Conservation (phyloP, 2,888 invertebrate species). For the Graphium colonna region DNA sequence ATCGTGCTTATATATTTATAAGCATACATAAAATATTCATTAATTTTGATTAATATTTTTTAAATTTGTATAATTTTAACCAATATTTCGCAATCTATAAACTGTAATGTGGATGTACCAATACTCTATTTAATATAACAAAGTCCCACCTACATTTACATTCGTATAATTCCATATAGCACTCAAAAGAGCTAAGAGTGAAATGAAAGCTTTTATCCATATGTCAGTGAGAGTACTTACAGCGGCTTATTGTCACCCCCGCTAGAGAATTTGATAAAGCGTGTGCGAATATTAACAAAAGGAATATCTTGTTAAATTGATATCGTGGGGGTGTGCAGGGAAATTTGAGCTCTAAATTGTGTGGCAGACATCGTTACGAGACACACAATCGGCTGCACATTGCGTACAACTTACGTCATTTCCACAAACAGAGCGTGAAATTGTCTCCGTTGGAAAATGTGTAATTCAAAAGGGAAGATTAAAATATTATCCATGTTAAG, state of each 20-base stretch:
- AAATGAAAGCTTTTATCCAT: slow-evolving; percentile 81
- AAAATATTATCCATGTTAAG: slow-evolving; percentile 82
- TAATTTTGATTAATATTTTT: no score
- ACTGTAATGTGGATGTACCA: not conserved
- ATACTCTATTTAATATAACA: not conserved
- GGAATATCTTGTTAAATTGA: slow-evolving; percentile 81
- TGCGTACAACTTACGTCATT: slow-evolving; percentile 53
- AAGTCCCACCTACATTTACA: slow-evolving; percentile 31
- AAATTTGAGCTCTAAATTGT: slow-evolving; percentile 46
- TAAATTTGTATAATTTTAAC: no score
- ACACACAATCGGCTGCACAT: slow-evolving; percentile 48
- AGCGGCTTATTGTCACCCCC: slow-evolving; percentile 80
- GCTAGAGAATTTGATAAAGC: slow-evolving; percentile 80
- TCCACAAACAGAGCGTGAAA: slow-evolving; percentile 63
- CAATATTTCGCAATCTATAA: no score
- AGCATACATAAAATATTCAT: no score
- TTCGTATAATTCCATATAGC: slow-evolving; percentile 40
- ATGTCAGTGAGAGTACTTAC: slow-evolving; percentile 79
- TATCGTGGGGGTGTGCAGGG: slow-evolving; percentile 52
- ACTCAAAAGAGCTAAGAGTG: slow-evolving; percentile 76
- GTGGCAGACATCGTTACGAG: slow-evolving; percentile 30
- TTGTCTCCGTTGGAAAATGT: slow-evolving; percentile 80
- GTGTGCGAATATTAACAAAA: slow-evolving; percentile 81
- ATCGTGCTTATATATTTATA: no score
- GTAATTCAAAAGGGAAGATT: slow-evolving; percentile 81